Evolutionary conservation across 2,113 vertebrate species (phyloP), one percentile per base, ranked within the genome.

Genomic region (Parotia lawesii): DNA sequence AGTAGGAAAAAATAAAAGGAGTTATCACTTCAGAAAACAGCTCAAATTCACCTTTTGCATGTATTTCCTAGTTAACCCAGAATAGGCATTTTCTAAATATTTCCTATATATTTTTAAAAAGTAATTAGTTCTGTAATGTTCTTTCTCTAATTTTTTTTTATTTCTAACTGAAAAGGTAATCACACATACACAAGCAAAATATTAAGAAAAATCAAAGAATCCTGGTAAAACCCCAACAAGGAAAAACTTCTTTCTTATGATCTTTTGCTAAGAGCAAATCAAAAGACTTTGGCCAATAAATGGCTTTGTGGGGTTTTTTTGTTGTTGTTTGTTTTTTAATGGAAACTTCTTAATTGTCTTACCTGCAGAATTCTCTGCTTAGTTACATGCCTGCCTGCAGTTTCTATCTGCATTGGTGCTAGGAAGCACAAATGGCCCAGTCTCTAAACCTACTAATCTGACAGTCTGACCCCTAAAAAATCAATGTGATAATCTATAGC

Each of bases 401-500:
- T 79, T 96, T 93, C 83, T 92, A 74, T 85, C 27, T 82, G 70
- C 51, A 33, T 73, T 5, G 20, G 17, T 85, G 35, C 33, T 69
- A 88, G 57, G 37, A 89, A 85, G 47, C 53, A 86, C 28, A 83
- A 79, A 61, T 42, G 50, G 38, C 54, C 50, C 85, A 95, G 64
- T 37, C 74, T 83, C 86, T 96, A 93, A 97, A 96, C 54, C 65
- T 54, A 85, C 74, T 96, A 91, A 97, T 95, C 89, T 92, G 82
- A 91, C 64, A 94, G 51, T 62, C 40, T 93, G 92, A 97, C 85
- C 95, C 89, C 90, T 94, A 81, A 88, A 97, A 97, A 96, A 90
- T 97, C 95, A 97, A 83, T 96, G 84, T 77, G 87, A 60, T 74
- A 96, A 97, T 97, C 95, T 95, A 93, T 93, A 97, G 74, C 42